phyloP scores from a whole-genome alignment of 2,888 invertebrate genomes.

The Antheraea yamamai region DNA sequence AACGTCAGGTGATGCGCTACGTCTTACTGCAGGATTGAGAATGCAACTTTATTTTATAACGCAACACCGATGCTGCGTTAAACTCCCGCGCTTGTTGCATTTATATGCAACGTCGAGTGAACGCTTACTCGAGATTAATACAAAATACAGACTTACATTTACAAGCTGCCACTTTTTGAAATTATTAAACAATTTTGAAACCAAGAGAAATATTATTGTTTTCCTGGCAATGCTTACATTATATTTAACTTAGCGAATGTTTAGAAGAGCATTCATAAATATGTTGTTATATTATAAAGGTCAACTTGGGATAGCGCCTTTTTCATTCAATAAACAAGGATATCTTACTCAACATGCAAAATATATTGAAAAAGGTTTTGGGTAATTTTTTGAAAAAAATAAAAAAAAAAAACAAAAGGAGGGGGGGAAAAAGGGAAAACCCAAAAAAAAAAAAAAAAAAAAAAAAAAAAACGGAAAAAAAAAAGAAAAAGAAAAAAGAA shows the following conservation, averaged over 20 bases:
- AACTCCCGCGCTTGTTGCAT: conserved; percentile 46
- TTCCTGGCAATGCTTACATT: background rate
- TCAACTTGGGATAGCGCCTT: background rate
- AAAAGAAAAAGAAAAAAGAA: no score
- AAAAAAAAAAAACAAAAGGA: no score
- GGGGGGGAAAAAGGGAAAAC: no score
- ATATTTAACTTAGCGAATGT: background rate
- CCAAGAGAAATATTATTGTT: background rate
- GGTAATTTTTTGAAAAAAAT: no score
- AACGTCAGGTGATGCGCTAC: conserved; percentile 71
- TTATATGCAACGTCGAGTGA: background rate
- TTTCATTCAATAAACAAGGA: background rate
- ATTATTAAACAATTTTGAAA: background rate
- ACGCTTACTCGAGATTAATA: background rate
- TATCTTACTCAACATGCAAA: background rate
- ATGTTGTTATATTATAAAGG: background rate
- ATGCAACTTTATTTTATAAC: conserved; percentile 23
- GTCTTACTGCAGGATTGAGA: conserved; percentile 29
- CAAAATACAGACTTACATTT: background rate
- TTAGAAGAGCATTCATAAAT: background rate
- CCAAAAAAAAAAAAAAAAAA: no score
- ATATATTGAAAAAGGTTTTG: no score
- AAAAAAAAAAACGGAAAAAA: no score
- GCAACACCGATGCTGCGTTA: conserved; percentile 31
- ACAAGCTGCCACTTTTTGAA: background rate